Conservation (phyloP, 2,113 vertebrate species). For the Toxostoma redivivum region DNA sequence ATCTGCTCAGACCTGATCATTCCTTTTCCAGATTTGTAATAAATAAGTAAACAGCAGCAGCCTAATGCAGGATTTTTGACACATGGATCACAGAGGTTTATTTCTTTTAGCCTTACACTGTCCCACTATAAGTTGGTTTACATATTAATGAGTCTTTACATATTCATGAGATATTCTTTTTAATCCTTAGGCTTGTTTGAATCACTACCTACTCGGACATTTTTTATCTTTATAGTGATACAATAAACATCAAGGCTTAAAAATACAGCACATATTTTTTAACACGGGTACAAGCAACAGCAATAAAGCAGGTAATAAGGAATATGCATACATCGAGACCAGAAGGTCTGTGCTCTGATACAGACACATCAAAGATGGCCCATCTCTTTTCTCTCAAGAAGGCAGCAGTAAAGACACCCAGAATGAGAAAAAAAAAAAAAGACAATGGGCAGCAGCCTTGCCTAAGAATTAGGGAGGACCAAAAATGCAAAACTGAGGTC, state of each 20-base stretch:
- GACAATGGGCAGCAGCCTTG: neutral
- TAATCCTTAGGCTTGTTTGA: neutral
- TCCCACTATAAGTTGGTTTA: neutral
- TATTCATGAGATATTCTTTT: neutral
- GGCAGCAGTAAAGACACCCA: neutral
- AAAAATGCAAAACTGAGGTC: neutral
- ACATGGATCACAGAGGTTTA: neutral
- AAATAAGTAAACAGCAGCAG: neutral
- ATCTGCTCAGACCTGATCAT: neutral
- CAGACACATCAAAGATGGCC: neutral
- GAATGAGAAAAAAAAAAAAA: neutral
- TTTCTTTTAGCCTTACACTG: neutral
- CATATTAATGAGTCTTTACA: neutral
- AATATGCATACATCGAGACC: neutral
- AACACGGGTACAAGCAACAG: neutral
- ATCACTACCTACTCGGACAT: neutral
- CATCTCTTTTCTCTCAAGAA: neutral
- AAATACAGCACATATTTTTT: neutral
- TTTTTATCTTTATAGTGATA: neutral
- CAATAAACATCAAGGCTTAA: neutral
- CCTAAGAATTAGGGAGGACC: neutral
- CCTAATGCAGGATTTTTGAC: neutral
- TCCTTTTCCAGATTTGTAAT: neutral
- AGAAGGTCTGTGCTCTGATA: neutral
- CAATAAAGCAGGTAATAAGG: neutral